Percentiles rank a stretch among this genome's conserved stretches.
These are phyloP conservation scores for cattle (Bos taurus) DNA, from an alignment of 2,113 vertebrate species.

Conservation along the genomic window DNA sequence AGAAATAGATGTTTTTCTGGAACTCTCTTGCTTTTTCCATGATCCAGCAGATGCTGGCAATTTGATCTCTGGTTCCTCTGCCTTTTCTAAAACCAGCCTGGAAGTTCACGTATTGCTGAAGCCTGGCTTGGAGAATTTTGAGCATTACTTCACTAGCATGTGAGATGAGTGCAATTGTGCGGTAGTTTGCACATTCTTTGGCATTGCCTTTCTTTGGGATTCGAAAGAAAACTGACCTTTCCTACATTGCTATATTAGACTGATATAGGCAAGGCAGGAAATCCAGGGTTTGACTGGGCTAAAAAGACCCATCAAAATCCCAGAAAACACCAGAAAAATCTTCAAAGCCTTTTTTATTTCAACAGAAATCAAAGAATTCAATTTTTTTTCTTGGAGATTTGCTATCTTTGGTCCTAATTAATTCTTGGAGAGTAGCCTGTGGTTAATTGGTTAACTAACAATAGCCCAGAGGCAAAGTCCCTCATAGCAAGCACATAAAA, in stretches of 20 bases:
- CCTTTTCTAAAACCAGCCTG: too few species aligned
- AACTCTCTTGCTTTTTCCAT: too few species aligned
- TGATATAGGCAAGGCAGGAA: background rate
- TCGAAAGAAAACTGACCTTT: too few species aligned
- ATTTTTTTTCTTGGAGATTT: background rate
- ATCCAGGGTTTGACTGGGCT: background rate
- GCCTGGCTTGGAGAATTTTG: too few species aligned
- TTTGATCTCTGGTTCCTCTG: too few species aligned
- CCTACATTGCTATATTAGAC: background rate
- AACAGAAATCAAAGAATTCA: constrained; percentile 32
- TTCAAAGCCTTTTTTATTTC: constrained; percentile 36
- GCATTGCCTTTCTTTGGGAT: too few species aligned
- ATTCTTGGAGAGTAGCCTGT: constrained; percentile 8
- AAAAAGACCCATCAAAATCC: background rate
- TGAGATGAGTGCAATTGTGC: too few species aligned
- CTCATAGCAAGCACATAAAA: constrained; percentile 29
- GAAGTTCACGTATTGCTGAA: too few species aligned
- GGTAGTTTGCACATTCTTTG: too few species aligned
- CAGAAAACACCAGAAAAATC: constrained; percentile 17
- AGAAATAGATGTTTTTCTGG: too few species aligned
- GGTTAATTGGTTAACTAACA: constrained; percentile 52
- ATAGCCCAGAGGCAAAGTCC: constrained; percentile 24
- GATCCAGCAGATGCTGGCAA: too few species aligned
- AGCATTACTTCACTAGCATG: too few species aligned
- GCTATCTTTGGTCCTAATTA: constrained; percentile 30